Percentiles rank a stretch among this genome's conserved stretches.
phyloP scores from a whole-genome alignment of 2,888 invertebrate species.

The Ochropacha duplaris region DNA sequence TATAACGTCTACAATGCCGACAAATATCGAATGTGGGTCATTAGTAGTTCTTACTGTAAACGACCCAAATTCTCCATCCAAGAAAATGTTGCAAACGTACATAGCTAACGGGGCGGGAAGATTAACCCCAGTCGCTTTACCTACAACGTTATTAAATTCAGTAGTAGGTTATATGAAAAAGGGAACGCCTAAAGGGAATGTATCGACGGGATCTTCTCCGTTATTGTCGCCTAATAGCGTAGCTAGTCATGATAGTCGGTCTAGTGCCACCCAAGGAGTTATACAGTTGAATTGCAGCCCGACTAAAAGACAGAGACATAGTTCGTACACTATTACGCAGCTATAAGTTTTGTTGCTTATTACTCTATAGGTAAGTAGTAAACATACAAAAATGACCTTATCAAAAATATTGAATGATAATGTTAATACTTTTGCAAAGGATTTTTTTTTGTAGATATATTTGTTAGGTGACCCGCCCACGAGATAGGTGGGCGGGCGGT shows the following conservation, averaged over 20 bases:
- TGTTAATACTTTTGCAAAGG: no score
- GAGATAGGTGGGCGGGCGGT: no score
- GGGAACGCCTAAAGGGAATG: constrained; percentile 49
- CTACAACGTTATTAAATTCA: constrained; percentile 59
- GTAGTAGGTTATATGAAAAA: constrained; percentile 72
- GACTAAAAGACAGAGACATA: constrained; percentile 53
- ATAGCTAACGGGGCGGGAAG: constrained; percentile 61
- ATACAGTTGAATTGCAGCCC: constrained; percentile 52
- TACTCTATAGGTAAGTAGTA: no score
- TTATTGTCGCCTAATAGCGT: constrained; percentile 66
- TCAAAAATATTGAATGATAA: no score
- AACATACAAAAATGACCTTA: no score
- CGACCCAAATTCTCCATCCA: constrained; percentile 66
- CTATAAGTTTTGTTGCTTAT: constrained; percentile 33
- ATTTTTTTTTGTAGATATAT: no score
- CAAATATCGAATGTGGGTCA: constrained; percentile 68
- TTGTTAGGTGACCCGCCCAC: no score
- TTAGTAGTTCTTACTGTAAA: constrained; percentile 70
- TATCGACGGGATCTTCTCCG: constrained; percentile 71
- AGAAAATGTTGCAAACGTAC: constrained; percentile 75
- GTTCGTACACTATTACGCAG: constrained; percentile 69
- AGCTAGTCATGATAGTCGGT: constrained; percentile 48
- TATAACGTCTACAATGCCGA: constrained; percentile 41
- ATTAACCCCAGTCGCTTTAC: constrained; percentile 63
- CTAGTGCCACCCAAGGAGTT: constrained; percentile 40